These are phyloP conservation scores for Spodoptera exigua DNA, from an alignment of 2,888 invertebrate genomes.

Conservation along the genomic window DNA sequence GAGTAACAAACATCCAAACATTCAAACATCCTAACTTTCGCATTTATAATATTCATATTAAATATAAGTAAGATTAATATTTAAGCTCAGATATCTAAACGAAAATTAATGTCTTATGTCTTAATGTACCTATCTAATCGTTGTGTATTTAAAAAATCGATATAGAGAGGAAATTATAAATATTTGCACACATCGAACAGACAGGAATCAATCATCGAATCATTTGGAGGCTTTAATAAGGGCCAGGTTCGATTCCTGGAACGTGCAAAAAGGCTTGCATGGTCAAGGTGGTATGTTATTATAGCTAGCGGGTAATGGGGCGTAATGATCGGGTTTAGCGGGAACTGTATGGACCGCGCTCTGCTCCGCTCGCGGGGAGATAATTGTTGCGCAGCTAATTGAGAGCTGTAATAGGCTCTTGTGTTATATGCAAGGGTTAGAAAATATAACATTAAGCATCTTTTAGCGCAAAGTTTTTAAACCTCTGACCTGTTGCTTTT, in stretches of 20 bases:
- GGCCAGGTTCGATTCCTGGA: constrained; percentile 52
- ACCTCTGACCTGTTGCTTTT: too few relatives aligned
- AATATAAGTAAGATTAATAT: too few relatives aligned
- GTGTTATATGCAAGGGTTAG: background rate
- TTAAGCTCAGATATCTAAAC: too few relatives aligned
- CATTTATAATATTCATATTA: too few relatives aligned
- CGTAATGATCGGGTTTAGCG: constrained; percentile 43
- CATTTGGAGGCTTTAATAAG: constrained; percentile 24
- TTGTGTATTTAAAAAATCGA: too few relatives aligned
- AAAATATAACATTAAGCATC: too few relatives aligned
- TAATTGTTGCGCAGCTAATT: constrained; percentile 2
- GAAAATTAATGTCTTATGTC: too few relatives aligned
- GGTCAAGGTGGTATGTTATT: constrained; percentile 28
- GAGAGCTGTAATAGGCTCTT: background rate
- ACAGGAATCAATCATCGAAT: constrained; percentile 26
- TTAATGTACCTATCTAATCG: too few relatives aligned
- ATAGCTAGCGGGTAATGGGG: constrained; percentile 39
- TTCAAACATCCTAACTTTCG: too few relatives aligned
- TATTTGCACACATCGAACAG: constrained; percentile 23
- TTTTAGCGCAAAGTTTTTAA: too few relatives aligned
- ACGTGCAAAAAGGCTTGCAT: constrained; percentile 44
- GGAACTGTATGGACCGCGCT: constrained; percentile 32
- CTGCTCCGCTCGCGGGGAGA: background rate
- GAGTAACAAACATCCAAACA: too few relatives aligned
- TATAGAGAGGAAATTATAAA: constrained; percentile 23